Percentiles rank a stretch among this genome's conserved stretches.
phyloP scores from a whole-genome alignment of 1,140 invertebrate genomes.

The Cotesia vestalis region DNA sequence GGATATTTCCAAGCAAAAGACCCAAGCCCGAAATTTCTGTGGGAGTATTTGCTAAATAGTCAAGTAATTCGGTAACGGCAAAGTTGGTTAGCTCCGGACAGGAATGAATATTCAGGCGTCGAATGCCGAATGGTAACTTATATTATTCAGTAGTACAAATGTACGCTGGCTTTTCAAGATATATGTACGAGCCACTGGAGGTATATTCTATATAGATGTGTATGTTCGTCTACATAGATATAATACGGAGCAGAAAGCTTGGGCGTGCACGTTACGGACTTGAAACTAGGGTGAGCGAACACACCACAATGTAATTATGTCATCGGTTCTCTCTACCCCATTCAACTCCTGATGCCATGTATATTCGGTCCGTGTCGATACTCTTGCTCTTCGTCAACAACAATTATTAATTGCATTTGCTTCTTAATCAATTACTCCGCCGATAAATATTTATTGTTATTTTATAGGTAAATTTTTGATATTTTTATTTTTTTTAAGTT shows the following conservation, averaged over 20 bases:
- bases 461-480: too few species aligned
- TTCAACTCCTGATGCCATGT: background rate
- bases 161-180: background rate
- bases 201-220: background rate
- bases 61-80: too few species aligned
- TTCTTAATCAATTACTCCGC: background rate
- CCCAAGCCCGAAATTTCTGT: too few species aligned
- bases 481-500: too few species aligned
- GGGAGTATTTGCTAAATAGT: too few species aligned
- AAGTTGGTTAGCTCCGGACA: background rate
- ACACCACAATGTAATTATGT: slow-evolving; percentile 17
- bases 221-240: background rate
- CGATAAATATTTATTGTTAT: too few species aligned
- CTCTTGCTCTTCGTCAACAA: too few species aligned
- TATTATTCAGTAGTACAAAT: slow-evolving; percentile 21
- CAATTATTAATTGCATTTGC: slow-evolving; percentile 12
- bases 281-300: slow-evolving; percentile 6
- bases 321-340: background rate
- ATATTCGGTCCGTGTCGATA: background rate
- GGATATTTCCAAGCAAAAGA: too few species aligned
- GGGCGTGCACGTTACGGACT: background rate
- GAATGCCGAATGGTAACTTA: slow-evolving; percentile 6
- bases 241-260: background rate
- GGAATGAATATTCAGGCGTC: slow-evolving; percentile 16
- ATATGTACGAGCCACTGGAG: too few species aligned